Conservation (phyloP, 2,113 vertebrate genomes). For the Egretta garzetta region DNA sequence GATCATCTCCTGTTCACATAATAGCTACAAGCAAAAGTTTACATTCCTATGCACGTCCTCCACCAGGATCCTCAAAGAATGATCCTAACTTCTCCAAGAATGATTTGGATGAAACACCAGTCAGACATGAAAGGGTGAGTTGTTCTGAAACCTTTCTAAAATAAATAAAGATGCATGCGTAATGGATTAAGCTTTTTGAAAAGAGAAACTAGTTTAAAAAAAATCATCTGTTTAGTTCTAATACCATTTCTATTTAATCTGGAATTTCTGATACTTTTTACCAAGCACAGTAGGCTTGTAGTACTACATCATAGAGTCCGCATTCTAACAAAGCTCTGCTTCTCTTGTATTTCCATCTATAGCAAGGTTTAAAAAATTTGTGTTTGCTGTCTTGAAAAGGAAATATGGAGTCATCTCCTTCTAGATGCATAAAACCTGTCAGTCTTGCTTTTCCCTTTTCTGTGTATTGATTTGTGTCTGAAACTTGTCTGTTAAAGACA, state of each 20-base stretch:
- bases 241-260: not conserved
- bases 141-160: not conserved
- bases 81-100: constrained; percentile 81
- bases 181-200: not conserved
- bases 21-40: constrained; percentile 98
- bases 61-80: constrained; percentile 85
- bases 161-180: not conserved
- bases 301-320: not conserved
- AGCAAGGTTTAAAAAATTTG: not conserved
- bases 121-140: constrained; percentile 82
- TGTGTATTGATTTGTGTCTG: not conserved
- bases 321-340: not conserved
- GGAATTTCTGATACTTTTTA: not conserved
- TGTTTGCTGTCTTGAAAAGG: not conserved
- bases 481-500: not conserved
- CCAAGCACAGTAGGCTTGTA: not conserved
- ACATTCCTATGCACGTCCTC: constrained; percentile 99
- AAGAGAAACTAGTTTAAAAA: not conserved
- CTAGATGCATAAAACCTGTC: not conserved
- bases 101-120: constrained; percentile 83
- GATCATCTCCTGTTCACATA: constrained; percentile 97
- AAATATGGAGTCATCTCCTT: not conserved
- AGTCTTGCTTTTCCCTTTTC: not conserved
- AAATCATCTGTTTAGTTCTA: not conserved
- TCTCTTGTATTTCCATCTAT: not conserved